Percentiles rank a stretch among this genome's conserved stretches.
Evolutionary conservation across 2,888 invertebrate genomes (phyloP).

Genomic region (Meliscaeva auricollis): DNA sequence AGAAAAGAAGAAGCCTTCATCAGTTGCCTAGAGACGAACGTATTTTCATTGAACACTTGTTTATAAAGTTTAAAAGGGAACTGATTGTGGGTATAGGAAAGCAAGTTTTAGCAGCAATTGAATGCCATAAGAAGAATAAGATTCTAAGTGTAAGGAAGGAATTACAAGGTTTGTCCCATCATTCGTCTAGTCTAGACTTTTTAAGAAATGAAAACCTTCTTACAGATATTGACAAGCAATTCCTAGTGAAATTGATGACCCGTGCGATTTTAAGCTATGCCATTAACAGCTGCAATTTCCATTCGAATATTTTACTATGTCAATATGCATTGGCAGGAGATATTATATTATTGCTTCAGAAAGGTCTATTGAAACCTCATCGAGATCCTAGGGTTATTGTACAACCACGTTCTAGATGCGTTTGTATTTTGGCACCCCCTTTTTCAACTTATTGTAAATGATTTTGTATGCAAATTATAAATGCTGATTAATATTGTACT

Average conservation of each 20-base stretch:
- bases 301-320: slow-evolving; percentile 79
- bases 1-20: slow-evolving; percentile 13
- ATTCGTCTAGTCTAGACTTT: no score
- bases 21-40: slow-evolving; percentile 79
- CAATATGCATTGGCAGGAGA: slow-evolving; percentile 81
- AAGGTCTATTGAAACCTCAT: slow-evolving; percentile 79
- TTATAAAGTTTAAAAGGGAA: slow-evolving; percentile 82
- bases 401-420: slow-evolving; percentile 59
- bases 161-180: slow-evolving; percentile 77
- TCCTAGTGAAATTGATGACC: slow-evolving; percentile 80
- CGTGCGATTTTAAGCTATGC: slow-evolving; percentile 81
- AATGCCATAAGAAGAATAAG: slow-evolving; percentile 80
- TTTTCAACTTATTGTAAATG: slow-evolving; percentile 40
- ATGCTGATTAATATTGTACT: slow-evolving; percentile 27
- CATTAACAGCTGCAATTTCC: slow-evolving; percentile 80
- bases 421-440: slow-evolving; percentile 29
- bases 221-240: slow-evolving; percentile 80
- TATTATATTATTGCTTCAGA: slow-evolving; percentile 81
- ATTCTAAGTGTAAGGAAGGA: slow-evolving; percentile 80
- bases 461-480: neutral
- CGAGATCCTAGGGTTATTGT: slow-evolving; percentile 72
- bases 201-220: neutral
- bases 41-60: slow-evolving; percentile 82
- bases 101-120: slow-evolving; percentile 81
- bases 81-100: slow-evolving; percentile 81